Evolutionary conservation across 2,113 vertebrate genomes (phyloP).

Genomic region (Salvelinus sp.): DNA sequence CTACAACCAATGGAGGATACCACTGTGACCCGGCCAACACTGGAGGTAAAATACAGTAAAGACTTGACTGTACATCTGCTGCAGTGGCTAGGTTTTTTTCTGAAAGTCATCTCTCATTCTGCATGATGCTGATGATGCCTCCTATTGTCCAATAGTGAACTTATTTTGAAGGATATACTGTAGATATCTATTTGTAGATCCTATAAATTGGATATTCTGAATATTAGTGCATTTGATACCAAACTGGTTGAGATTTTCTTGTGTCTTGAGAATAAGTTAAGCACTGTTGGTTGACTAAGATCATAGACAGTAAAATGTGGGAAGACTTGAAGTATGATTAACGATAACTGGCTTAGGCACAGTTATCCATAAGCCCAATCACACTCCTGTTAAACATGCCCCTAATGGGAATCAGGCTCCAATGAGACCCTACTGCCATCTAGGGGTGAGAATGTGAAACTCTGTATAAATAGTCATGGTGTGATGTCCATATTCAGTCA

Average conservation of each 20-base stretch:
- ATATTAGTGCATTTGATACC: background rate
- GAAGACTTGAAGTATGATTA: background rate
- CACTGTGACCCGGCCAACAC: constrained; percentile 74
- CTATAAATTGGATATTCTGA: no score
- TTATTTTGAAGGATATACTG: background rate
- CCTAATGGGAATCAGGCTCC: constrained; percentile 56
- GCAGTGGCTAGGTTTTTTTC: no score
- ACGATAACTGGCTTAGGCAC: background rate
- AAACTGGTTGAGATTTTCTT: background rate
- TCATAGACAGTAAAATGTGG: background rate
- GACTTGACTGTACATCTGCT: background rate
- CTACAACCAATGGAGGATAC: constrained; percentile 19
- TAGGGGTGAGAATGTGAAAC: constrained; percentile 72
- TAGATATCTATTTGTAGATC: no score
- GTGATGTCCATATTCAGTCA: constrained; percentile 69
- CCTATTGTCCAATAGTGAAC: background rate
- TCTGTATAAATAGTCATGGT: constrained; percentile 77
- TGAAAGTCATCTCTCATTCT: no score
- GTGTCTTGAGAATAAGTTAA: no score
- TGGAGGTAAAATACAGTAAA: constrained; percentile 78
- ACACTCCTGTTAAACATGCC: constrained; percentile 30
- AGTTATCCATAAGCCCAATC: background rate
- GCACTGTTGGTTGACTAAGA: no score
- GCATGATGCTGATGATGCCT: background rate
- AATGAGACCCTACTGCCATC: constrained; percentile 70